These are phyloP conservation scores for Calidris pugnax DNA, from an alignment of 2,113 vertebrate species.

Conservation along the genomic window DNA sequence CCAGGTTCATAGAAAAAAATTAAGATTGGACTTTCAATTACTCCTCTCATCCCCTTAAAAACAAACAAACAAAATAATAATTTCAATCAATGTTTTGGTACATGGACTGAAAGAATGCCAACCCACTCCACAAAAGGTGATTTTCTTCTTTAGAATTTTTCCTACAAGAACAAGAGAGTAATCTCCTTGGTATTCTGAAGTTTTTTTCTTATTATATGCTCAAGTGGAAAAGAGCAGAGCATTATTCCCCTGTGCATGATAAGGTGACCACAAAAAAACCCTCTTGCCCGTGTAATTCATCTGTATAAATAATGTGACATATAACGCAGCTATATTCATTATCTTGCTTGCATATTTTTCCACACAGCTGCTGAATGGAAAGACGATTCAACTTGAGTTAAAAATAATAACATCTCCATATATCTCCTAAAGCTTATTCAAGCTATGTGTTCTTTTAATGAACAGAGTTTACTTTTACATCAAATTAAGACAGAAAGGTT, in stretches of 20 bases:
- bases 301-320: neutral
- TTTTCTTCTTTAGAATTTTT: neutral
- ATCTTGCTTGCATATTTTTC: neutral
- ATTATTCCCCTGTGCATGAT: neutral
- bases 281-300: neutral
- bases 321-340: neutral
- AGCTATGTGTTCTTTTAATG: neutral
- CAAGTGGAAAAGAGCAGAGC: neutral
- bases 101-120: neutral
- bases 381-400: neutral
- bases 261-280: neutral
- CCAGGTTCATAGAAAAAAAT: neutral
- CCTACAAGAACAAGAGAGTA: neutral
- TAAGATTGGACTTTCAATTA: neutral
- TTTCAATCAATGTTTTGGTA: neutral
- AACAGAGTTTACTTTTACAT: neutral
- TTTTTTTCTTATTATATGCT: neutral
- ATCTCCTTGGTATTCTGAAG: neutral
- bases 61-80: neutral
- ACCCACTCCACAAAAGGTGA: neutral
- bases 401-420: neutral
- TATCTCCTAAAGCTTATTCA: neutral
- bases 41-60: neutral
- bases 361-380: neutral
- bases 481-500: neutral